Conservation (phyloP, 2,888 invertebrate genomes). For the Acronicta psi region DNA sequence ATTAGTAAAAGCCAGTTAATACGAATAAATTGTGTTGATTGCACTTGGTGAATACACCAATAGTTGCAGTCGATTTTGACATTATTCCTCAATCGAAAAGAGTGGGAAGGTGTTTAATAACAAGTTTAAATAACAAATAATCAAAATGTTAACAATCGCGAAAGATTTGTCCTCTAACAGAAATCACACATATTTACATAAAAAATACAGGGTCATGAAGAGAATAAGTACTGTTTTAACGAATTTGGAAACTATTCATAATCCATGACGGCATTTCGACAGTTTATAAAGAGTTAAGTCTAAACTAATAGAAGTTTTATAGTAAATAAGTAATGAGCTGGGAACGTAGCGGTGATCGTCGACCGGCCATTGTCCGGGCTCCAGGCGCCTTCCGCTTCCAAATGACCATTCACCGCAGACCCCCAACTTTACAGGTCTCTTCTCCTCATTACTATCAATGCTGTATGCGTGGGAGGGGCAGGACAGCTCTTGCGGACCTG, state of each 20-base stretch:
- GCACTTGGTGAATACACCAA: too few species aligned
- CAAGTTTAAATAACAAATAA: slow-evolving; percentile 21
- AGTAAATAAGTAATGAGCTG: slow-evolving; percentile 86
- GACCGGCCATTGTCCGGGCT: slow-evolving; percentile 83
- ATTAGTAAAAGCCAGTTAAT: too few species aligned
- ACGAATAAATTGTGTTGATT: too few species aligned
- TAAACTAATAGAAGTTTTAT: slow-evolving; percentile 76
- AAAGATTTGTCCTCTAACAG: slow-evolving; percentile 11
- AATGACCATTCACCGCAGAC: slow-evolving; percentile 71
- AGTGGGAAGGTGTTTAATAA: too few species aligned
- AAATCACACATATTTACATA: slow-evolving; percentile 19
- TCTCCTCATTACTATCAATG: slow-evolving; percentile 64
- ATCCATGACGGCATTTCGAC: slow-evolving; percentile 7
- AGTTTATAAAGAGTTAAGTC: slow-evolving; percentile 55
- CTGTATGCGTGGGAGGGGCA: slow-evolving; percentile 59
- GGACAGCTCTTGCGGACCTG: slow-evolving; percentile 64
- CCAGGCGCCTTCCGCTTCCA: slow-evolving; percentile 81
- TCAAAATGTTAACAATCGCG: slow-evolving; percentile 16
- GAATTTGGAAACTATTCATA: neutral
- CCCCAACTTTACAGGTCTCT: slow-evolving; percentile 68
- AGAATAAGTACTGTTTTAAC: neutral
- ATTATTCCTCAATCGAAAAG: too few species aligned
- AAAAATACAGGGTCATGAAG: slow-evolving; percentile 1
- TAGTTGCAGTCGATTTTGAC: too few species aligned
- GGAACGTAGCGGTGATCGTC: slow-evolving; percentile 82